phyloP scores from a whole-genome alignment of 2,797 vertebrate genomes.

The Parauchenoglanis punctatus region DNA sequence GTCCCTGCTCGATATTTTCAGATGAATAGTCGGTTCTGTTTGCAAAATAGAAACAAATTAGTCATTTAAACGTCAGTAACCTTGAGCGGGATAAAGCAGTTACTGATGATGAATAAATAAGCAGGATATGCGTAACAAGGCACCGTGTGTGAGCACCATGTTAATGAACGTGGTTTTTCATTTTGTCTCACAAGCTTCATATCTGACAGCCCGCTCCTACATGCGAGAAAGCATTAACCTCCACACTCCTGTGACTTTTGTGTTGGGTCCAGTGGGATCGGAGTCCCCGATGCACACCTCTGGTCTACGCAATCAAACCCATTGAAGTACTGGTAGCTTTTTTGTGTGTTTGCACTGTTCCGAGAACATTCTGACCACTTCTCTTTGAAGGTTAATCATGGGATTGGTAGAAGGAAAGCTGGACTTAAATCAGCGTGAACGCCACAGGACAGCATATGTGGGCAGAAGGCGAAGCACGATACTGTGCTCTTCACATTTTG shows the following conservation, averaged over 20 bases:
- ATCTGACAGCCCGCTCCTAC: neutral
- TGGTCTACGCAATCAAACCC: neutral
- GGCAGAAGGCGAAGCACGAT: slow-evolving; percentile 5
- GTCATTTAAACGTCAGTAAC: neutral
- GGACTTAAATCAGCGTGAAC: slow-evolving; percentile 27
- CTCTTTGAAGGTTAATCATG: slow-evolving; percentile 19
- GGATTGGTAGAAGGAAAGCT: neutral
- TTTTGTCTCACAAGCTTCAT: neutral
- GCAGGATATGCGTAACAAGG: neutral
- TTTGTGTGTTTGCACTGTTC: neutral
- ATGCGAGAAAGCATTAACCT: neutral
- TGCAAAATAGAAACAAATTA: neutral
- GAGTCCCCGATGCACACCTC: neutral
- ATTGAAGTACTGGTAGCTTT: neutral
- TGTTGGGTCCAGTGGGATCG: neutral
- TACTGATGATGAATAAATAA: slow-evolving; percentile 7
- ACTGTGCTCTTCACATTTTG: slow-evolving; percentile 24
- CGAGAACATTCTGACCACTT: slow-evolving; percentile 12
- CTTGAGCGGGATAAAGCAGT: neutral
- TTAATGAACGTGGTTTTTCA: neutral
- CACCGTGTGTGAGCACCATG: neutral
- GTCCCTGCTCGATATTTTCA: neutral
- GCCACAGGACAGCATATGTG: slow-evolving; percentile 18
- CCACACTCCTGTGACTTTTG: neutral
- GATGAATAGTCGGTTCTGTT: neutral